Evolutionary conservation across 2,113 vertebrate genomes (phyloP).

Genomic region (Thunnus thynnus): DNA sequence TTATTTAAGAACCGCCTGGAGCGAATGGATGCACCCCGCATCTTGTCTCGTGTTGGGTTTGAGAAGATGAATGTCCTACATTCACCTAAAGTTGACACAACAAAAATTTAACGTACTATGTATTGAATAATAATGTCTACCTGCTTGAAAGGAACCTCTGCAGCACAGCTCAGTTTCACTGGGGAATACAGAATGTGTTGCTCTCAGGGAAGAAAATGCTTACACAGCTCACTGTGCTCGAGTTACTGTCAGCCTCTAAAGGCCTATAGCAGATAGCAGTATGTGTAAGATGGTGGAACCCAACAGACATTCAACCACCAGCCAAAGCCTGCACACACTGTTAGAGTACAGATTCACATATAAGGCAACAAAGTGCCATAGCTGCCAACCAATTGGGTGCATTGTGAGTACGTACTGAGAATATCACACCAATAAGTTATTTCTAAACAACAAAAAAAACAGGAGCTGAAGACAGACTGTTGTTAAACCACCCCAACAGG

Average conservation of each 20-base stretch:
- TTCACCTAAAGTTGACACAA: not conserved
- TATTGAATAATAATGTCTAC: not conserved
- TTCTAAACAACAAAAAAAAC: slow-evolving; percentile 33
- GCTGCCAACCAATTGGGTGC: not conserved
- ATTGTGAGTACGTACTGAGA: slow-evolving; percentile 7
- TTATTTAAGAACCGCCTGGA: slow-evolving; percentile 71
- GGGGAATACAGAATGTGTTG: too few species aligned
- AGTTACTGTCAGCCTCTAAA: slow-evolving; percentile 46
- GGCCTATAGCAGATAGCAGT: slow-evolving; percentile 30
- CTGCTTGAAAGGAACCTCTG: slow-evolving; percentile 44
- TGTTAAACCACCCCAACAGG: slow-evolving; percentile 76
- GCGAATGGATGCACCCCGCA: slow-evolving; percentile 30
- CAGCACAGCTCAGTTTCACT: slow-evolving; percentile 37
- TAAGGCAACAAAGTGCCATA: not conserved
- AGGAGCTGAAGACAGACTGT: slow-evolving; percentile 51
- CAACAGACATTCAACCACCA: slow-evolving; percentile 13
- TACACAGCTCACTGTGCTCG: slow-evolving; percentile 50
- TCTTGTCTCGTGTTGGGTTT: slow-evolving; percentile 23
- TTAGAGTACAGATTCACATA: not conserved
- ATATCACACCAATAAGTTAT: slow-evolving; percentile 53
- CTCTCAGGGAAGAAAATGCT: slow-evolving; percentile 24
- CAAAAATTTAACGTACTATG: not conserved
- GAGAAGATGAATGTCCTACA: slow-evolving; percentile 2
- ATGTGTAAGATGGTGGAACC: slow-evolving; percentile 20
- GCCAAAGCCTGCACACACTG: not conserved